These are phyloP conservation scores for Sceliomorpha sp. DNA, from an alignment of 2,888 invertebrate genomes.

Conservation along the genomic window DNA sequence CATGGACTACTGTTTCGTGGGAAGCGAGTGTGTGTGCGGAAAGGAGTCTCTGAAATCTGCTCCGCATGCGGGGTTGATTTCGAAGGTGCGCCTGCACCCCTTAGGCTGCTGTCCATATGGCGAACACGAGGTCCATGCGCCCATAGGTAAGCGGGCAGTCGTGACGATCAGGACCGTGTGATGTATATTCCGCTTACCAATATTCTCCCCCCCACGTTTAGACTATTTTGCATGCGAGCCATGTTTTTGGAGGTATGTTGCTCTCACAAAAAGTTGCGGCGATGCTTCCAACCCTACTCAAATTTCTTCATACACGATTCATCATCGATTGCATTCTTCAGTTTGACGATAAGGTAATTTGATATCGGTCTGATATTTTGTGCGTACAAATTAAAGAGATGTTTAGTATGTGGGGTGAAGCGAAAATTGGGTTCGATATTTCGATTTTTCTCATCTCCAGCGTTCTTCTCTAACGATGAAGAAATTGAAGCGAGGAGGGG, in stretches of 20 bases:
- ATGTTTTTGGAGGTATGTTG: slow-evolving; percentile 17
- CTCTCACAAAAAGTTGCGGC: slow-evolving; percentile 30
- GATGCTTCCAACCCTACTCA: too few species aligned
- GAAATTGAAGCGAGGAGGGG: too few species aligned
- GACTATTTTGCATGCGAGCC: slow-evolving; percentile 30
- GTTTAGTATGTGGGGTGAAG: too few species aligned
- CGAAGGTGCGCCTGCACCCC: slow-evolving; percentile 67
- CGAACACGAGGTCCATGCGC: slow-evolving; percentile 70
- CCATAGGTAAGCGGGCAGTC: slow-evolving; percentile 64
- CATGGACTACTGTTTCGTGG: slow-evolving; percentile 35
- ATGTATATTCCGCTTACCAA: slow-evolving; percentile 19
- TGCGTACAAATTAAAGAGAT: too few species aligned
- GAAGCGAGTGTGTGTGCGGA: slow-evolving; percentile 19
- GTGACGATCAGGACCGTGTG: slow-evolving; percentile 13
- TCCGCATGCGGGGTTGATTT: slow-evolving; percentile 72
- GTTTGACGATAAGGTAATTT: too few species aligned
- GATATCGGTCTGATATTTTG: too few species aligned
- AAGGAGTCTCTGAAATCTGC: slow-evolving; percentile 66
- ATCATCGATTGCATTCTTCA: neutral
- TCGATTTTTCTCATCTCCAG: too few species aligned
- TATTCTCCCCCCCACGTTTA: slow-evolving; percentile 32
- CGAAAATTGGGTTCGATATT: too few species aligned
- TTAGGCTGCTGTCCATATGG: slow-evolving; percentile 77
- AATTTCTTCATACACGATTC: slow-evolving; percentile 5
- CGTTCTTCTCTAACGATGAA: too few species aligned